phyloP scores from a whole-genome alignment of 2,888 invertebrate species.

The Chirona hameri region DNA sequence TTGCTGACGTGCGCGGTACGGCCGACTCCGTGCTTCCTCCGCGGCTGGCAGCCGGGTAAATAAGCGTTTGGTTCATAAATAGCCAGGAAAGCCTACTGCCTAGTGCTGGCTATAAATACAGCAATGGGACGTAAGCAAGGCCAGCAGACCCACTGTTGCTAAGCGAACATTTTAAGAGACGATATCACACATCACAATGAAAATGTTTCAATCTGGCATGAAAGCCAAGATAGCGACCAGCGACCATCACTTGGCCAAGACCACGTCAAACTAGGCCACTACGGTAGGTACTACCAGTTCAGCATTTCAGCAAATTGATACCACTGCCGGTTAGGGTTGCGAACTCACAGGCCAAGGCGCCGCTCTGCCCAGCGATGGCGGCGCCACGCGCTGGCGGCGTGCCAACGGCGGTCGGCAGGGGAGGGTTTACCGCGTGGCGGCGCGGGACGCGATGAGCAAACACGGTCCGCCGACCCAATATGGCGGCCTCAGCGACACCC shows the following conservation, averaged over 20 bases:
- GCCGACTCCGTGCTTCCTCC: neutral
- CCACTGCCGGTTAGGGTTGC: too few species aligned
- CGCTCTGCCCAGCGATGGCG: neutral
- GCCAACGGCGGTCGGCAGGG: neutral
- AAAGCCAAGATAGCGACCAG: too few species aligned
- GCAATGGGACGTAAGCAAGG: too few species aligned
- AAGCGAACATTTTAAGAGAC: too few species aligned
- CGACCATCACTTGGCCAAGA: too few species aligned
- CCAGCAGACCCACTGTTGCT: too few species aligned
- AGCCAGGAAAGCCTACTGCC: neutral
- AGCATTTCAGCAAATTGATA: neutral
- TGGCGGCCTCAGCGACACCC: neutral
- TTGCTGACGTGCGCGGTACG: neutral
- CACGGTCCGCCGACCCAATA: slow-evolving; percentile 5
- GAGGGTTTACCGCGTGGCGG: neutral
- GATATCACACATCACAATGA: too few species aligned
- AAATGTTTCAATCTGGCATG: too few species aligned
- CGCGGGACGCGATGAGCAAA: neutral
- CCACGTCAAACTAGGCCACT: too few species aligned
- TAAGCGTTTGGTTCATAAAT: neutral
- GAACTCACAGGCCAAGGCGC: neutral
- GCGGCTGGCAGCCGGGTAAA: neutral
- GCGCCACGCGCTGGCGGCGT: slow-evolving; percentile 7
- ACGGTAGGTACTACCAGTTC: too few species aligned
- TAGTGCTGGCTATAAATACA: neutral